Conservation (phyloP, 1,140 invertebrate genomes). For the Phymastichus coffea region DNA sequence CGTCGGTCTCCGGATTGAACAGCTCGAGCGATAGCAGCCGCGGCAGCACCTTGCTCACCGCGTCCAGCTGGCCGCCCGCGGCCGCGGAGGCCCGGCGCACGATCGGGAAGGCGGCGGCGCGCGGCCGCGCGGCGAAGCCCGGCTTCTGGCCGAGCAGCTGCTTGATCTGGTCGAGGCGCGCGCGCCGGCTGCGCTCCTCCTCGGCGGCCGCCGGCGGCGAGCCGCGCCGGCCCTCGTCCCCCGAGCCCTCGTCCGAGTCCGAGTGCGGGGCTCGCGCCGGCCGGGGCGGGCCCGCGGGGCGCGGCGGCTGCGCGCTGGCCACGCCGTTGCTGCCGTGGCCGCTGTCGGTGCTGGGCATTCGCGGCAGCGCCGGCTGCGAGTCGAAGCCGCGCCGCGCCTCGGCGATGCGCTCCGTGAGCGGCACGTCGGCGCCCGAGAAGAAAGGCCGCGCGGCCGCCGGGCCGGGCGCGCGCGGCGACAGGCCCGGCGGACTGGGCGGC, state of each 20-base stretch:
- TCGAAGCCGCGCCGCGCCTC: conserved; percentile 6
- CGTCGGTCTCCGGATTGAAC: conserved; percentile 88
- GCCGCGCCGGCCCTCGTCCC: background rate
- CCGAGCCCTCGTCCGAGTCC: conserved; percentile 23
- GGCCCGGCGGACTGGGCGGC: conserved; percentile 46
- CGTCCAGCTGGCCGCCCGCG: conserved; percentile 53
- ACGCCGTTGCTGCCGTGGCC: background rate
- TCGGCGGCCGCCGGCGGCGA: conserved; percentile 22
- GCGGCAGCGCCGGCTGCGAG: background rate
- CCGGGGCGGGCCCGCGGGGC: background rate
- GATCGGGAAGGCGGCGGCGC: conserved; percentile 59
- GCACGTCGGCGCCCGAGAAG: conserved; percentile 7
- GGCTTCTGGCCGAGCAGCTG: conserved; percentile 66
- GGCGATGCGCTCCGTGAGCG: background rate
- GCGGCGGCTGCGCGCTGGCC: background rate
- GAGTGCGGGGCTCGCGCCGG: background rate
- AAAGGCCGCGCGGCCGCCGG: conserved; percentile 1
- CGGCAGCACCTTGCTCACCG: conserved; percentile 61
- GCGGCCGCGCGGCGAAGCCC: conserved; percentile 51
- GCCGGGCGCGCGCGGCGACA: conserved; percentile 34
- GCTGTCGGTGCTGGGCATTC: background rate
- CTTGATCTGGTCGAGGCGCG: conserved; percentile 67
- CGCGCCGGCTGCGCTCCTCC: conserved; percentile 56
- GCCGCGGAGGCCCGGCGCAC: conserved; percentile 61
- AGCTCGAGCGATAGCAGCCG: conserved; percentile 77